Evolutionary conservation across 2,888 invertebrate genomes (phyloP).

Genomic region (Glyphotaelius pellucidus): DNA sequence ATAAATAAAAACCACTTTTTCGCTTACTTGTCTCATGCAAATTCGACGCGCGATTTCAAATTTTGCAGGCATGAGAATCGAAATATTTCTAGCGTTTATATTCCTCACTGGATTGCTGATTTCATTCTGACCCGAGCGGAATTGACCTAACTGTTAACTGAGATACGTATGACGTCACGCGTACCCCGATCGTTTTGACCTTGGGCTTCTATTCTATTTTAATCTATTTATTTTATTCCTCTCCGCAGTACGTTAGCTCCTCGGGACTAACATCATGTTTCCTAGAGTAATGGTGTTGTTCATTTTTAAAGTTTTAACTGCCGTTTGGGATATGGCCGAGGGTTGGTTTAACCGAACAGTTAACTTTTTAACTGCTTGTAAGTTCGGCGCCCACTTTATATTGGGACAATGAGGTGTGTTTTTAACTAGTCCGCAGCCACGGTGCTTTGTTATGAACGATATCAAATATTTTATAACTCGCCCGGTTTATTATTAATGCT

Average conservation of each 20-base stretch:
- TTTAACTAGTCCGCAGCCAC: background rate
- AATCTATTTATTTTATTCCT: too few relatives aligned
- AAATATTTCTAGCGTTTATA: too few relatives aligned
- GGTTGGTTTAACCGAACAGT: background rate
- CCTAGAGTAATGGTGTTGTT: constrained; percentile 19
- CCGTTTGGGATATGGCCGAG: background rate
- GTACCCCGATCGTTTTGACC: too few relatives aligned
- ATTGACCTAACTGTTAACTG: too few relatives aligned
- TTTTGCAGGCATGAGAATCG: too few relatives aligned
- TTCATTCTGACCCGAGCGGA: too few relatives aligned
- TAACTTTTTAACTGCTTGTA: constrained; percentile 22
- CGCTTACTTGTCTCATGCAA: too few relatives aligned
- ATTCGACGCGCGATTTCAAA: too few relatives aligned
- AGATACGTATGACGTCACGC: too few relatives aligned
- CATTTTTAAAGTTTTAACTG: constrained; percentile 22
- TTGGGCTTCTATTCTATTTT: too few relatives aligned
- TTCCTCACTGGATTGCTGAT: too few relatives aligned
- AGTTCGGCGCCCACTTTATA: background rate
- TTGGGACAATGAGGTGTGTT: background rate
- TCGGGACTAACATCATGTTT: background rate
- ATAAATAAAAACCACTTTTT: too few relatives aligned
- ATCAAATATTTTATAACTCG: background rate
- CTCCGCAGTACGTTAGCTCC: background rate
- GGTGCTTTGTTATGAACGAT: background rate
- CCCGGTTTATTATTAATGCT: background rate